Evolutionary conservation across 2,888 invertebrate species (phyloP), one percentile per base, ranked within the genome.

Genomic region (Platypus cylindrus): DNA sequence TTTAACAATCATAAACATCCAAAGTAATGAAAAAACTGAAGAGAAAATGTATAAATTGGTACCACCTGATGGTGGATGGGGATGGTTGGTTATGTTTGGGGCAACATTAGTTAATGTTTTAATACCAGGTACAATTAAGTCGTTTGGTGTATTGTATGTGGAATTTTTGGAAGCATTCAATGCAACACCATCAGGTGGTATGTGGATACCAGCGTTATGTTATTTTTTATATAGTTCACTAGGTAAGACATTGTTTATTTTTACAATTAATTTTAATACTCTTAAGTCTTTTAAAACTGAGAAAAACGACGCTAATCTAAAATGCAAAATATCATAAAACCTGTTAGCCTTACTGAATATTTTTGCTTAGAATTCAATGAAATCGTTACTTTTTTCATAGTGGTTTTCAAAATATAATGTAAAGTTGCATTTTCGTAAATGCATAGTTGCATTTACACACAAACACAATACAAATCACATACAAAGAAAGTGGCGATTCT

Each of bases 161-260:
- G 86, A 85, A 54, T 84, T 87, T 59, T 65, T 81, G 39, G 79
- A 82, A 47, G 80, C 78, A 13, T 87, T 86, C 55, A 58, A 82
- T 3, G 71, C 82, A 0, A 71, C 78, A 2, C 72, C 78, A 1
- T 70, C 81, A 0, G 71, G 76, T 5, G 82, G 84, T 0, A 75
- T 83, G 1, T 85, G 84, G 67, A 83, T 87, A 47, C 85, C 85
- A n/a, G 83, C 86, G 0, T 60, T 87, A 5, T 86, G 86, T 53
- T 87, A 87, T 57, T 87, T 86, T 59, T 67, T 87, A 3, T 87
- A 86, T 67, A 86, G 85, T 60, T 86, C 86, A 46, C 67, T 86
- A 55, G 86, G 86, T 85, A 59, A 68, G 66, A 26, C 11, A 12
- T 16, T 27, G 11, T 17, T 28, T 22, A 7, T 34, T 13, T n/a